Percentiles rank a stretch among this genome's conserved stretches.
Evolutionary conservation across 53 echinoderm and acorn worm species (phyloP).

Genomic region (Hippasteria phrygiana): DNA sequence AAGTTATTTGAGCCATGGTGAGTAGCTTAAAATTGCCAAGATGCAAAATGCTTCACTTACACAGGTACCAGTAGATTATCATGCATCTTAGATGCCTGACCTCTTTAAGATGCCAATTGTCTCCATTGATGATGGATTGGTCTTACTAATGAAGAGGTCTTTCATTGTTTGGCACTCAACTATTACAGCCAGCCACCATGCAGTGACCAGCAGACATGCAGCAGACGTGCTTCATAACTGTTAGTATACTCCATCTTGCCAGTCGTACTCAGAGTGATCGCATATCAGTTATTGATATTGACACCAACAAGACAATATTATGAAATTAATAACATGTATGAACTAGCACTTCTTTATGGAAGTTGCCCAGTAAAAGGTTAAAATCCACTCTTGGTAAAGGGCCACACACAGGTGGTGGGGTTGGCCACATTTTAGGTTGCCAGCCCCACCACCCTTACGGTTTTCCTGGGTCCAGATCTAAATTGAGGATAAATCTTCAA

Average conservation of each 20-base stretch:
- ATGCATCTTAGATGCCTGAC: background rate
- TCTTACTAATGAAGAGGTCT: slow-evolving; percentile 7
- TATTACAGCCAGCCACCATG: background rate
- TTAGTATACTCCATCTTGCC: background rate
- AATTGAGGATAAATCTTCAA: too few relatives aligned
- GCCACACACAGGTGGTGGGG: too few relatives aligned
- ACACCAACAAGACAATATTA: background rate
- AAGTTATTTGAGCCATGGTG: too few relatives aligned
- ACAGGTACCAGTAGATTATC: background rate
- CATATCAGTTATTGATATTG: background rate
- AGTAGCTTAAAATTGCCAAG: too few relatives aligned
- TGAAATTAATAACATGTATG: background rate
- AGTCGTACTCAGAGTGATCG: background rate
- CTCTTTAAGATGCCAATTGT: background rate
- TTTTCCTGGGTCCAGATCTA: too few relatives aligned
- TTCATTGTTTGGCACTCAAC: background rate
- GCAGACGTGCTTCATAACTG: background rate
- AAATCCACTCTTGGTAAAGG: too few relatives aligned
- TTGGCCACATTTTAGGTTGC: too few relatives aligned
- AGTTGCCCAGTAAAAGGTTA: too few relatives aligned
- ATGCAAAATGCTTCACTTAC: too few relatives aligned
- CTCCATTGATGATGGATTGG: background rate
- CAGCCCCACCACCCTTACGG: too few relatives aligned
- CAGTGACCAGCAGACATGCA: background rate
- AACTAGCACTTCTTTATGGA: too few relatives aligned